A percentile compares a stretch with the other conserved stretches of the same genome.
Conservation (phyloP, 2,888 invertebrate species). For the Myopa tessellatipennis region DNA sequence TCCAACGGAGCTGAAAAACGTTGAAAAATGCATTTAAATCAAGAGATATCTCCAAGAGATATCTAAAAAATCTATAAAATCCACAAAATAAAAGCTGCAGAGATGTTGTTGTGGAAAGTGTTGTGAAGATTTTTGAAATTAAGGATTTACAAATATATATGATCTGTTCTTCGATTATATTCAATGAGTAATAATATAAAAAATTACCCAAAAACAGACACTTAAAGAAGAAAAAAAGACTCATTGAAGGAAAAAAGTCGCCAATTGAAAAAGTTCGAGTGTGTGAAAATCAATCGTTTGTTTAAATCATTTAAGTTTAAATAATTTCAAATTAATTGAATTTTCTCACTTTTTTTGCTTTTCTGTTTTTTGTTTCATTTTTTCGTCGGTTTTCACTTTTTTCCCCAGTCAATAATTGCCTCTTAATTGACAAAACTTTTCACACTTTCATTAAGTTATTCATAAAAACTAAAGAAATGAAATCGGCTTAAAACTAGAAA, state of each 20-base stretch:
- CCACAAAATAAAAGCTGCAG: too few relatives aligned
- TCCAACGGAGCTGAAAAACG: conserved; percentile 12
- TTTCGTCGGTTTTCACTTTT: neutral
- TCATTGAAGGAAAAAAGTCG: neutral
- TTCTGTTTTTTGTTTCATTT: neutral
- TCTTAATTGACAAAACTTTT: neutral
- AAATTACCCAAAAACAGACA: neutral
- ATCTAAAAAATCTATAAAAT: too few relatives aligned
- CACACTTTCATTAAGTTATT: neutral
- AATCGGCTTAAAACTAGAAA: too few relatives aligned
- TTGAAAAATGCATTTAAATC: neutral
- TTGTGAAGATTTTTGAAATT: too few relatives aligned
- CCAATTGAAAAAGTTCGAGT: neutral
- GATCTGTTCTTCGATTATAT: neutral
- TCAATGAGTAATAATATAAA: neutral
- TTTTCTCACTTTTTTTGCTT: neutral
- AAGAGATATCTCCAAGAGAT: too few relatives aligned
- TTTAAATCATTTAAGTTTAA: neutral
- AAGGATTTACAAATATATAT: too few relatives aligned
- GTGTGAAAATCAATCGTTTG: neutral
- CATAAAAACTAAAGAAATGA: too few relatives aligned
- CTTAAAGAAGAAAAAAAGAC: neutral
- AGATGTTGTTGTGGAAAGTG: too few relatives aligned
- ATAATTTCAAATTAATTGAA: neutral
- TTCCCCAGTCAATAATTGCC: neutral